Evolutionary conservation across 2,113 vertebrate genomes (phyloP), one percentile per base, ranked within the genome.

Genomic region (Scomber japonicus): DNA sequence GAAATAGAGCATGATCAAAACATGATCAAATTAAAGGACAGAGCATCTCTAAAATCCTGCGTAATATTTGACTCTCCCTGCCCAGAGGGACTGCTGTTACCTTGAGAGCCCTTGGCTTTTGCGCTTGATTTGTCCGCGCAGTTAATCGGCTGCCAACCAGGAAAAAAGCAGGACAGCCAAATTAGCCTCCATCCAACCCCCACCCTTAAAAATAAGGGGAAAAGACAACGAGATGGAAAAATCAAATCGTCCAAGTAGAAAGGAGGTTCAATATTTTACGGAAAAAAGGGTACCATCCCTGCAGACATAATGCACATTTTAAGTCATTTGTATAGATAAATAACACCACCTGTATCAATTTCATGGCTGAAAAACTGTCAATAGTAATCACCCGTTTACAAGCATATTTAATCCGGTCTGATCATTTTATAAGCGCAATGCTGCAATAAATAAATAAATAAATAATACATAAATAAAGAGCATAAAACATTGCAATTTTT

Each of bases 91-190:
- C 80, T 65, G 69, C 16, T 30, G 83, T 89, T 92, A 90, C 92
- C 92, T 93, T 92, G 88, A 94, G 90, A 92, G 90, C 88, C 90
- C 85, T 89, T 90, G 90, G 83, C 77, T 89, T 89, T 76, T 88
- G 77, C 90, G 90, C 83, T 76, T 89, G 82, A 82, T 89, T 87
- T 91, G 88, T 86, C 88, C 75, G 79, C 54, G 76, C 84, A 89
- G 81, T 90, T 90, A 90, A 92, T 92, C 88, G 81, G 75, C 84
- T 83, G 92, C 89, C 87, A 91, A 83, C 71, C 81, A 82, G 40
- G 10, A 70, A 35, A 85, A 71, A 70, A 70, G 14, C 67, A 69
- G 81, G 77, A 78, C 74, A 84, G 81, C 59, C 80, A 87, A 83
- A 90, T 91, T 78, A 83, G 19, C 66, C 72, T 45, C 64, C 31